A percentile compares a stretch with the other conserved stretches of the same genome.
phyloP scores from a whole-genome alignment of 1,140 invertebrate species.

The Leptinotarsa lineolata region DNA sequence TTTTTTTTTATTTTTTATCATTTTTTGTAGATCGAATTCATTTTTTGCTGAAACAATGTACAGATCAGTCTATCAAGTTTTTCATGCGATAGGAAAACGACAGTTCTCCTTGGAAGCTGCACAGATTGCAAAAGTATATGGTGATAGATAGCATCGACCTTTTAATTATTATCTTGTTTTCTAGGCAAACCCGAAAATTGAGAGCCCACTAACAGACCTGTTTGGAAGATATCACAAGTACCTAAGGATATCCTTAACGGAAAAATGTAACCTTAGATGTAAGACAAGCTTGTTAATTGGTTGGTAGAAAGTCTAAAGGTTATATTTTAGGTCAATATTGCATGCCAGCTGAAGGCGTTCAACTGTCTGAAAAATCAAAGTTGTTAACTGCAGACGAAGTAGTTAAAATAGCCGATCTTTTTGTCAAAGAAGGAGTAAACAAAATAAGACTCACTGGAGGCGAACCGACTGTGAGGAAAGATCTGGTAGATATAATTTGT shows the following conservation, averaged over 20 bases:
- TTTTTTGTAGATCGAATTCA: no score
- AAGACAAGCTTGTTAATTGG: constrained; percentile 54
- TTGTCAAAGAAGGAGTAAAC: constrained; percentile 85
- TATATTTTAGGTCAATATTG: constrained; percentile 51
- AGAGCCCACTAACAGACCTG: constrained; percentile 71
- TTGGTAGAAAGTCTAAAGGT: not conserved
- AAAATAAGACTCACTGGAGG: constrained; percentile 97
- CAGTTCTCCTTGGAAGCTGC: not conserved
- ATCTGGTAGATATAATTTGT: constrained; percentile 84
- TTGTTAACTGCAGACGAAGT: constrained; percentile 88
- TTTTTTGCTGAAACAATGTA: not conserved
- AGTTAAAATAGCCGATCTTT: constrained; percentile 75
- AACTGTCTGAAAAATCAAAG: constrained; percentile 72
- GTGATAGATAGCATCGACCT: not conserved
- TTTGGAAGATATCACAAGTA: constrained; percentile 91
- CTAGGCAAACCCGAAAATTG: constrained; percentile 31
- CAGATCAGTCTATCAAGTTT: not conserved
- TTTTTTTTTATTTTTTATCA: no score
- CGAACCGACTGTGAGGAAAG: constrained; percentile 89
- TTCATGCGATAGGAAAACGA: not conserved
- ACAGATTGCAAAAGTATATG: not conserved
- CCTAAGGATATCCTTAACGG: constrained; percentile 92
- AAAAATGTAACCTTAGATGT: constrained; percentile 96
- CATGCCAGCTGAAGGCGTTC: constrained; percentile 79
- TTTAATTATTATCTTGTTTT: constrained; percentile 12